Conservation (phyloP, 2,888 invertebrate genomes). For the Rhorus exstirpatorius region DNA sequence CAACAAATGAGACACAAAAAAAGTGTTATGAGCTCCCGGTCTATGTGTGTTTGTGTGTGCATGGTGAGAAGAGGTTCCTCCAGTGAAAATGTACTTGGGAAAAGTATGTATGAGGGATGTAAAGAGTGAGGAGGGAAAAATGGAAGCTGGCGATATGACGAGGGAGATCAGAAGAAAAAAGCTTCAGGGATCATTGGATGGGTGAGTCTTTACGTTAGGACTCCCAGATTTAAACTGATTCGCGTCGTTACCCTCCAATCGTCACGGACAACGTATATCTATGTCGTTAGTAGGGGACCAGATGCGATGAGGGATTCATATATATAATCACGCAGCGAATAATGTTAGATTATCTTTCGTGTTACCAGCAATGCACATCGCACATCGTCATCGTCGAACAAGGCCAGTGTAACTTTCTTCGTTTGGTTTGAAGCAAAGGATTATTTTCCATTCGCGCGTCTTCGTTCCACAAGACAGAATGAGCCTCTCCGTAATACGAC, state of each 20-base stretch:
- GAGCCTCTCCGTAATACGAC: conserved; percentile 33
- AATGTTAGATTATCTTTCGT: conserved; percentile 22
- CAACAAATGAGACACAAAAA: too few relatives aligned
- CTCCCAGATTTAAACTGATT: conserved; percentile 77
- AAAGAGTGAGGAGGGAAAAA: conserved; percentile 52
- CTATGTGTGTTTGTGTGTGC: too few relatives aligned
- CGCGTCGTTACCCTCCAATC: conserved; percentile 79
- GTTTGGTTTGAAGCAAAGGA: conserved; percentile 79
- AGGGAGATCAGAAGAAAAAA: conserved; percentile 26
- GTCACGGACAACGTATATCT: conserved; percentile 66
- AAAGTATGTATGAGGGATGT: conserved; percentile 59
- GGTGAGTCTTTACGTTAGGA: conserved; percentile 76
- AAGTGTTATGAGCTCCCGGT: too few relatives aligned
- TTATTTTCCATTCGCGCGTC: conserved; percentile 77
- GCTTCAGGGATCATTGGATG: conserved; percentile 45
- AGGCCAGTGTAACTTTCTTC: conserved; percentile 52
- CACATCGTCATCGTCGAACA: conserved; percentile 58
- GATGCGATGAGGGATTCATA: neutral
- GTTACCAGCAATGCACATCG: too few relatives aligned
- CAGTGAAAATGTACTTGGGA: conserved; percentile 42
- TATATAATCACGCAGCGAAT: neutral
- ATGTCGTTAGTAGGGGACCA: neutral
- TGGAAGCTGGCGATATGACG: conserved; percentile 21
- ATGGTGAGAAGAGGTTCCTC: conserved; percentile 60
- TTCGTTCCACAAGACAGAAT: conserved; percentile 25